A percentile compares a stretch with the other conserved stretches of the same genome.
Evolutionary conservation across 2,888 invertebrate genomes (phyloP).

Genomic region (Pandemis cinnamomeana): DNA sequence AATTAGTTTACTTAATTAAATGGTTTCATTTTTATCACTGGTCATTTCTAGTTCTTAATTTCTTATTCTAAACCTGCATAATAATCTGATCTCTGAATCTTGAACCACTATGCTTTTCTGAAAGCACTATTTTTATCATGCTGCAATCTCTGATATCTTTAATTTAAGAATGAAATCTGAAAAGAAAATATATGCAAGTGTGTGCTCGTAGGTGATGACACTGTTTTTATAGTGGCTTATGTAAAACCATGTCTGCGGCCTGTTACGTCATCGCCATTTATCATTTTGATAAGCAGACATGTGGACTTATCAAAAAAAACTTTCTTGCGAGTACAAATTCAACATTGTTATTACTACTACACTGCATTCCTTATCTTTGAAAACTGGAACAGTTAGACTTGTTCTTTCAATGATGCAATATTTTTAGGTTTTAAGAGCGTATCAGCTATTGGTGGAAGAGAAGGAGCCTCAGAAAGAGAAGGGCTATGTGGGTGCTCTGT

Average conservation of each 20-base stretch:
- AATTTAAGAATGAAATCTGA: not conserved
- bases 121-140: not conserved
- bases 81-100: too few species aligned
- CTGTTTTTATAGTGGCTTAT: conserved; percentile 10
- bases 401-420: not conserved
- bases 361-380: conserved; percentile 19
- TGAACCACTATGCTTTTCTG: too few species aligned
- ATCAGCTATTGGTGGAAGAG: conserved; percentile 93
- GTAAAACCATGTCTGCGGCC: conserved; percentile 6
- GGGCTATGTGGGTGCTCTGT: conserved; percentile 94
- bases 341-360: not conserved
- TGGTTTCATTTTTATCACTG: too few species aligned
- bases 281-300: conserved; percentile 36
- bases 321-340: conserved; percentile 19
- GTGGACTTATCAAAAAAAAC: conserved; percentile 34
- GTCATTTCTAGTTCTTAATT: not conserved
- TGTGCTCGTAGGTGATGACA: not conserved
- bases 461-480: conserved; percentile 93
- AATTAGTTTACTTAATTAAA: too few species aligned
- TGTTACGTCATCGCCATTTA: conserved; percentile 30
- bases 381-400: conserved; percentile 5
- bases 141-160: not conserved
- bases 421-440: conserved; percentile 88
- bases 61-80: too few species aligned
- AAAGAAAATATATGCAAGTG: not conserved